Evolutionary conservation across 2,888 invertebrate species (phyloP).

Genomic region (Sphinx pinastri): DNA sequence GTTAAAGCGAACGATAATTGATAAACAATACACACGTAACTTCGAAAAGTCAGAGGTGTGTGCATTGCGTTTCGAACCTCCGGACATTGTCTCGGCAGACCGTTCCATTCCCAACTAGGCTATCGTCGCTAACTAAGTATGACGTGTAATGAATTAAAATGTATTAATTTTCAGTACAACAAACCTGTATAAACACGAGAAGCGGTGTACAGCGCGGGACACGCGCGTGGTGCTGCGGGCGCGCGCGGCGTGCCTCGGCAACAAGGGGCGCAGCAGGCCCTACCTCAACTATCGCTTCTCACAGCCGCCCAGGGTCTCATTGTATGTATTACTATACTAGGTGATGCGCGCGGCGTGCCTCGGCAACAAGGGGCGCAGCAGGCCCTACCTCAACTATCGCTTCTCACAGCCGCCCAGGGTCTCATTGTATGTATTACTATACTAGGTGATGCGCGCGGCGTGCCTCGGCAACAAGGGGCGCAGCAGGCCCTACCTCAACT

Average conservation of each 20-base stretch:
- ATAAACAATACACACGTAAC: too few relatives aligned
- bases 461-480: slow-evolving; percentile 63
- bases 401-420: slow-evolving; percentile 4
- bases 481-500: slow-evolving; percentile 54
- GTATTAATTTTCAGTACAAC: slow-evolving; percentile 54
- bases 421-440: background rate
- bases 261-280: slow-evolving; percentile 61
- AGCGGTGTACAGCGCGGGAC: slow-evolving; percentile 63
- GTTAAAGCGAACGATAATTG: too few relatives aligned
- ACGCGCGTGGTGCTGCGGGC: slow-evolving; percentile 60
- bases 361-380: slow-evolving; percentile 59
- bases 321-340: background rate
- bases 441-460: slow-evolving; percentile 48
- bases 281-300: slow-evolving; percentile 40
- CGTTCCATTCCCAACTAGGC: too few relatives aligned
- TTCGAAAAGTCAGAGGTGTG: too few relatives aligned
- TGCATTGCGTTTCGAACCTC: too few relatives aligned
- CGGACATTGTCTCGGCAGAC: too few relatives aligned
- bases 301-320: background rate
- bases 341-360: slow-evolving; percentile 55
- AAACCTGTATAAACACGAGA: slow-evolving; percentile 76
- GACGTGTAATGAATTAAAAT: too few relatives aligned
- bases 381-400: slow-evolving; percentile 52
- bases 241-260: slow-evolving; percentile 61
- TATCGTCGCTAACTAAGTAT: too few relatives aligned